phyloP scores from a whole-genome alignment of 2,888 invertebrate species.

The Melikaiella ostensackeni region DNA sequence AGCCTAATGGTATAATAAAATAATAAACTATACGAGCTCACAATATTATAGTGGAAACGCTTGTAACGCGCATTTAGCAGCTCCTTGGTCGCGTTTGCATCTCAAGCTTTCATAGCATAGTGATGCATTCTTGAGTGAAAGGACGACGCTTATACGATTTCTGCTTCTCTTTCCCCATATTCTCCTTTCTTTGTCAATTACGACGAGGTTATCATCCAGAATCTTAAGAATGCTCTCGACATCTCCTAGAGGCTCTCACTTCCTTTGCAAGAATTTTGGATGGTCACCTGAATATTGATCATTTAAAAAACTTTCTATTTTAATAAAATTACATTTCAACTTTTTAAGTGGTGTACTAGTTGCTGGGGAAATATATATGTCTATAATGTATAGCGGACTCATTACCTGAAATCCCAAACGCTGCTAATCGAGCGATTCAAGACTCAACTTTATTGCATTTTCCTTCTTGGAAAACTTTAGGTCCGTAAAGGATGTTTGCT shows the following conservation, averaged over 20 bases:
- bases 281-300: not conserved
- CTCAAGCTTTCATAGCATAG: no score
- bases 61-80: constrained; percentile 24
- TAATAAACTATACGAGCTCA: constrained; percentile 7
- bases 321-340: not conserved
- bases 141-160: constrained; percentile 10
- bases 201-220: constrained; percentile 5
- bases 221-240: not conserved
- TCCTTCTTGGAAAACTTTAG: not conserved
- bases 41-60: constrained; percentile 20
- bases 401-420: no score
- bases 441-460: not conserved
- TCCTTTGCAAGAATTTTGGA: not conserved
- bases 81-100: constrained; percentile 14
- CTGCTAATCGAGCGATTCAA: not conserved
- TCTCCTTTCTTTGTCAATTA: constrained; percentile 10
- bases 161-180: constrained; percentile 10
- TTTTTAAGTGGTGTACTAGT: no score
- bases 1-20: no score
- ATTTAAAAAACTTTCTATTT: not conserved
- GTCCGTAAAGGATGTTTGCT: constrained; percentile 4
- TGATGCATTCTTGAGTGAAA: constrained; percentile 31
- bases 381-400: no score
- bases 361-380: no score
- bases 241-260: not conserved